Base-by-base conservation (phyloP, 92 coral and sea anemone species). In the Zoanthus solanderi region DNA sequence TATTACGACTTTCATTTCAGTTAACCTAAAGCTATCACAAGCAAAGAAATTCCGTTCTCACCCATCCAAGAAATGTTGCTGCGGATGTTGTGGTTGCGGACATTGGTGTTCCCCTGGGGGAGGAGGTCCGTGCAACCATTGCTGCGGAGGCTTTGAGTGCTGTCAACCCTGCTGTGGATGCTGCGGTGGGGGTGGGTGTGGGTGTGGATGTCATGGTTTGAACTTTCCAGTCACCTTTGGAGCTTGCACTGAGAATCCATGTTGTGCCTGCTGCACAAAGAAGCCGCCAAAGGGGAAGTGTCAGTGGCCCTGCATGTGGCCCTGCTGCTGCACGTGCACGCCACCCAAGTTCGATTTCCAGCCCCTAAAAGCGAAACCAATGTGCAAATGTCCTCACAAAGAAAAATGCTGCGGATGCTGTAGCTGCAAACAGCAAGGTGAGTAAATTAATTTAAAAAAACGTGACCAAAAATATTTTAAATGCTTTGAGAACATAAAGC, bases 271-370 rank as follows among this genome's bases (percentile, higher is more conserved):
- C 68, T 94, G 97, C 72, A 82, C 91, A 73, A 92, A 94, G 94
- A 94, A 94, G 75, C 95, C 97, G 7, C 97, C 95, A 28, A 85
- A 90, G 67, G 97, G 97, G 83, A 94, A 92, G 83, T 94, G 97
- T 61, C 93, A 94, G 91, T 94, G 97, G 97, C 97, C 97, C 65
- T 94, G 97, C 92, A 93, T 93, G 96, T 94, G 97, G 97, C 97
- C 97, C 50, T 94, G 97, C 77, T 94, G 97, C 83, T 94, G 97
- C 80, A 91, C 93, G 73, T 94, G 96, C 47, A 92, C 93, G 16
- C 96, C 96, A 6, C 96, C 96, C 7, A 93, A 93, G 93, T 93
- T 93, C 73, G 86, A 92, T 78, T 92, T 93, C 78, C 65, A 86
- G 56, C 94, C 94, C 9, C 74, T 91, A 34, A 93, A 95, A 80